Evolutionary conservation across 2,113 vertebrate species (phyloP), one percentile per base, ranked within the genome.

Genomic region (Recurvirostra avosetta): DNA sequence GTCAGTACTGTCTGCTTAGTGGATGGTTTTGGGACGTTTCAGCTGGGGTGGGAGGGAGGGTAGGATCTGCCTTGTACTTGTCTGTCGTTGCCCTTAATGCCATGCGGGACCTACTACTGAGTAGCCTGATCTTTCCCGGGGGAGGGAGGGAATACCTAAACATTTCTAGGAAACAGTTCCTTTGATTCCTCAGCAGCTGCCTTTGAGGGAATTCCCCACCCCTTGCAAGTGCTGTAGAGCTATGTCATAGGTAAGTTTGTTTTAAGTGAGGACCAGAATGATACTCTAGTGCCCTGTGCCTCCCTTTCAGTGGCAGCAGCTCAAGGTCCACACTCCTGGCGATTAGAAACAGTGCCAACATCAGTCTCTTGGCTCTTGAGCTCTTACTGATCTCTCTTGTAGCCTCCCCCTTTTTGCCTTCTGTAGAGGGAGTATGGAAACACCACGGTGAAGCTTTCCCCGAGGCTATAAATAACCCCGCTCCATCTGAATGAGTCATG

Each of bases 401-500:
- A 84, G 45, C 67, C 56, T 86, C 82, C 75, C 65, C 36, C 41
- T 62, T 62, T 61, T 25, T 79, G 72, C 62, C 45, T 88, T 86
- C 71, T 83, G 43, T 16, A 49, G 68, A 41, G 67, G 85, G 82
- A 87, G 73, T 6, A 1, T 74, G 66, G 86, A 75, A 91, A 32
- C 50, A 6, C 12, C 45, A 26, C 13, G 1, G 20, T 25, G 62
- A 56, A 96, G 74, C 86, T 81, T 82, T 86, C 50, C 43, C 49
- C 6, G 38, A 4, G 55, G 74, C 62, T 96, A 97, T 94, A 96
- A 96, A 97, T 94, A 97, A 93, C 70, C n/a, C 49, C 8, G 0
- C 62, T 84, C 41, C 36, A 17, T 52, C 29, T 11, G 63, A 45
- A 10, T 97, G 97, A 97, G 94, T 97, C 96, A 97, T 97, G 96